Evolutionary conservation across 2,113 vertebrate genomes (phyloP).

Genomic region (Atractosteus spatula): DNA sequence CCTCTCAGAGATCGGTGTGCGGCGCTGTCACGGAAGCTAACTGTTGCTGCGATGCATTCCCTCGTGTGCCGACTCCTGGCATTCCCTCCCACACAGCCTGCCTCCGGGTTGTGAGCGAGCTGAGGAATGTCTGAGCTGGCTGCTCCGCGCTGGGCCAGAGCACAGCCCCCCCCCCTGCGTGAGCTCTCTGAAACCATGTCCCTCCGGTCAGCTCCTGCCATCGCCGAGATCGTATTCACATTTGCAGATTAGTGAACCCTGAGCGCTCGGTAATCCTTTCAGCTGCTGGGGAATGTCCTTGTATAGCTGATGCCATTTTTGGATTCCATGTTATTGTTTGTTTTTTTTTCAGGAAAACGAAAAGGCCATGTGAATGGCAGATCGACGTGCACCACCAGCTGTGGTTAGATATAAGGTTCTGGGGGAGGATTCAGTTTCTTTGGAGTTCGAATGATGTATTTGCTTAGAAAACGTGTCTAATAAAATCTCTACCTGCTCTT

Average conservation of each 20-base stretch:
- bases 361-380: neutral
- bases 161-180: neutral
- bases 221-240: neutral
- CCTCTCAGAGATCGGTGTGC: slow-evolving; percentile 28
- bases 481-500: neutral
- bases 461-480: neutral
- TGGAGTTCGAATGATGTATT: neutral
- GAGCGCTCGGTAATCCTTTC: neutral
- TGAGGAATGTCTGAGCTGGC: slow-evolving; percentile 1
- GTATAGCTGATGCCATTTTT: neutral
- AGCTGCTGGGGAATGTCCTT: neutral
- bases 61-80: slow-evolving; percentile 6
- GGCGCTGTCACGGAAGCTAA: slow-evolving; percentile 15
- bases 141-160: neutral
- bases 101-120: neutral
- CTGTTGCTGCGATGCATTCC: slow-evolving; percentile 15
- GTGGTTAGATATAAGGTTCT: neutral
- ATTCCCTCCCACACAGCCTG: slow-evolving; percentile 1
- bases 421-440: neutral
- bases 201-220: neutral
- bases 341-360: neutral
- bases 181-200: neutral
- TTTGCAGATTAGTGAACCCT: neutral
- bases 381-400: neutral
- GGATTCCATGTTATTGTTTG: neutral